Base-by-base conservation (phyloP, 2,113 vertebrate genomes). In the Neogobius melanostomus region DNA sequence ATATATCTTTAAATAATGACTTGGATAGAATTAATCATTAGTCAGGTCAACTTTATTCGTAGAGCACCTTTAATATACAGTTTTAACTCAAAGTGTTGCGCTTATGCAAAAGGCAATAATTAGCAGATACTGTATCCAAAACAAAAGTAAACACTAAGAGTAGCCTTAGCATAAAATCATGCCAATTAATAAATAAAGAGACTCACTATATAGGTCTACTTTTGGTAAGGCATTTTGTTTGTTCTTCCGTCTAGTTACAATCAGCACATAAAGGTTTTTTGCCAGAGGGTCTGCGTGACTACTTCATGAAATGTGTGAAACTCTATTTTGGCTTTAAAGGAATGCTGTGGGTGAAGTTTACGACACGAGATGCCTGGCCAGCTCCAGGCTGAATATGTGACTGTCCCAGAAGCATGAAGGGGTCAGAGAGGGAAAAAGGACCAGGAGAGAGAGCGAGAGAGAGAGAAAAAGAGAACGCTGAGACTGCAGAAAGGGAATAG, bases 381-480 rank as follows among this genome's bases (percentile, higher is more conserved):
- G 6, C 45, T 49, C 36, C 54, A 45, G 8, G 14, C 17, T 14
- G 48, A 7, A 14, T 12, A 14, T 67, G 53, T 16, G 17, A 21
- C 62, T 46, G 76, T 70, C 56, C 14, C 53, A 71, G 68, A 61
- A 69, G 57, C 47, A 17, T 2, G 11, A 12, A 48, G 16, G 68
- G 61, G 72, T 77, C 76, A 78, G 54, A 76, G 51, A 6, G 45
- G 62, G 61, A 54, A 56, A 12, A 12, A 21, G 50, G 17, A 45
- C 52, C n/a, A 53, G 51, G 68, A 46, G 66, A 54, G 80, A 81
- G 76, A 73, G 52, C 67, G 74, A 64, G 74, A 49, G 63, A 17
- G 65, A 64, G 57, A 45, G 77, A 59, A 6, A 43, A 16, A 45
- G 28, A 3, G 2, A 68, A 46, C 45, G 75, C 50, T 70, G 80